A percentile compares a stretch with the other conserved stretches of the same genome.
phyloP scores from a whole-genome alignment of 2,797 vertebrate genomes.

The Molossus alvarezi region DNA sequence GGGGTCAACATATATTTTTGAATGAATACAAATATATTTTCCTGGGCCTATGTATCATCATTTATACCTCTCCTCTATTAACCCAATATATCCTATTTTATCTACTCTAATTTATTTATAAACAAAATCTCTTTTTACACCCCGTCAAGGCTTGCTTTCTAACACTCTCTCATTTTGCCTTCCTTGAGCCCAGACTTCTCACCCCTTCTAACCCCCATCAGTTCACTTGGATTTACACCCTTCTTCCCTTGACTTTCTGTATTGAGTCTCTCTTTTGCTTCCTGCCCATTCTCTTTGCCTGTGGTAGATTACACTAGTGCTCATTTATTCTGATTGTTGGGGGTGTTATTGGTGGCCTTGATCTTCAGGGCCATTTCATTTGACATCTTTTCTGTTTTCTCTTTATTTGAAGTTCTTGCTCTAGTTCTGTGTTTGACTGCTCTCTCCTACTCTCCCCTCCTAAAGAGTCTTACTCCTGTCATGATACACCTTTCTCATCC shows the following conservation, averaged over 20 bases:
- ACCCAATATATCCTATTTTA: not conserved
- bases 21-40: not conserved
- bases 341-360: not conserved
- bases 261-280: not conserved
- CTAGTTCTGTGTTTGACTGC: not conserved
- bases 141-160: not conserved
- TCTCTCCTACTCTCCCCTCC: not conserved
- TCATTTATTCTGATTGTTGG: not conserved
- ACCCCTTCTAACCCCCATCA: too few relatives aligned
- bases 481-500: not conserved
- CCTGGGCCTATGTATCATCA: not conserved
- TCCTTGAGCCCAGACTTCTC: not conserved
- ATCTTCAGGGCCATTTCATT: not conserved
- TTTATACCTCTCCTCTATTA: not conserved
- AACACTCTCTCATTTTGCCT: not conserved
- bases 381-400: not conserved
- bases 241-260: not conserved
- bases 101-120: constrained; percentile 9
- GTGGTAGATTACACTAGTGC: not conserved
- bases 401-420: not conserved
- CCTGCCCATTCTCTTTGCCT: not conserved
- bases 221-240: fast-evolving
- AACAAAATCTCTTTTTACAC: not conserved
- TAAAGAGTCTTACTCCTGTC: not conserved
- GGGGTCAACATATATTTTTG: not conserved